Base-by-base conservation (phyloP, 2,888 invertebrate genomes). In the Ganaspis brasiliensis region DNA sequence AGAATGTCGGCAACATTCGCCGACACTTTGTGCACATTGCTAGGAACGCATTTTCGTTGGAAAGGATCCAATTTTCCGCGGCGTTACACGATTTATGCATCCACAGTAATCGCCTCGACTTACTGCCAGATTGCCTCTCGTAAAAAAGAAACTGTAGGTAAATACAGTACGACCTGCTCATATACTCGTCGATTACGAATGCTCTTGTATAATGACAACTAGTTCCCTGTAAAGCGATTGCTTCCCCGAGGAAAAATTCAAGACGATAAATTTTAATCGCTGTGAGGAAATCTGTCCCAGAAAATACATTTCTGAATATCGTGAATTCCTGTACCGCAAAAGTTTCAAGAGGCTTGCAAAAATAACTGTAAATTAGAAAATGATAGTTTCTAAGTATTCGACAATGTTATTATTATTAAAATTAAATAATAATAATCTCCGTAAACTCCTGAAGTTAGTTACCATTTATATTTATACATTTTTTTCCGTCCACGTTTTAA, bases 201-300 rank as follows among this genome's bases (percentile, higher is more conserved):
- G 63, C 37, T 40, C 21, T 37, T 40, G 63, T 40, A 52, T 52
- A 67, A 67, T 67, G 40, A 67, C 40, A 67, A 45, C n/a, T 67
- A 24, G 24, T 67, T 67, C 63, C 12, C 40, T 67, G 21, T n/a
- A 45, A 45, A 67, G 19, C 21, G 37, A 37, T 63, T 37, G 37
- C 61, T 37, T 63, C 61, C 12, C 16, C 14, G 9, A 2, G 19
- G 61, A 63, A 21, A 63, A 37, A 37, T 37, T 21, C 19, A 21
- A 37, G 37, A 37, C 61, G 35, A 12, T 40, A 21, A 63, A 67
- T 21, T 45, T 24, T 67, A 63, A 67, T 45, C 40, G 63, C 12
- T 40, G 9, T 67, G 63, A 67, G 21, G 63, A 67, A 67, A 67
- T 67, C 63, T 24, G 45, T 45, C 45, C 40, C 45, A 24, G 63